Base-by-base conservation (phyloP, 2,888 invertebrate species). In the Clitarchus hookeri region DNA sequence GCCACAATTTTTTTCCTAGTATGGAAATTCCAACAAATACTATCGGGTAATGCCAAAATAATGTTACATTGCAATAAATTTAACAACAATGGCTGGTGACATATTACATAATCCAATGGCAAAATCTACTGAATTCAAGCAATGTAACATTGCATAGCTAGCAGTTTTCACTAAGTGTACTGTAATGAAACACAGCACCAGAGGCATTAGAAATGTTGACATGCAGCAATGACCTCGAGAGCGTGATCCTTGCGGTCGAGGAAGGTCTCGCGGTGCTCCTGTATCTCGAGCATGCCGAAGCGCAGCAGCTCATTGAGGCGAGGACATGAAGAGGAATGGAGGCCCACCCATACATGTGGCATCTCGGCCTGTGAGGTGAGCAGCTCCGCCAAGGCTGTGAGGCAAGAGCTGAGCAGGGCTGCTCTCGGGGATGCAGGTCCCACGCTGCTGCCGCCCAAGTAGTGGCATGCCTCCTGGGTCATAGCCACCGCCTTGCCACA, bases 221-320 rank as follows among this genome's bases (percentile, higher is more conserved):
- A 12, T 27, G 86, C n/a, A 8, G 78, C 11, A 89, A 88, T 90
- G 91, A 96, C 96, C 94, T 97, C 96, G 0, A 95, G 92, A 0
- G 97, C 96, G 90, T 98, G 97, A 90, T 98, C 98, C 89, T 97
- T 95, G 87, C 97, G 94, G 91, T 98, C 98, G 89, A 97, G 95
- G 91, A 97, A 98, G 0, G 98, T 98, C 91, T 99, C 98, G 88
- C 98, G 94, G 91, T 98, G 98, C 90, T 99, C 98, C 90, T 98
- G 97, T 88, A 99, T 96, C 91, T 98, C 98, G 78, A 99, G 93
- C 90, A 98, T 95, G 88, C 97, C 96, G 91, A 97, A 98, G 85
- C 97, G 95, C 85, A 98, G 93, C 4, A 96, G 95, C 91, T 98
- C 98, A 11, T 96, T 94, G 13, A 98, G 93, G 86, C 95, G 93